Conservation (phyloP, 2,888 invertebrate genomes). For the Aphodius granarius region DNA sequence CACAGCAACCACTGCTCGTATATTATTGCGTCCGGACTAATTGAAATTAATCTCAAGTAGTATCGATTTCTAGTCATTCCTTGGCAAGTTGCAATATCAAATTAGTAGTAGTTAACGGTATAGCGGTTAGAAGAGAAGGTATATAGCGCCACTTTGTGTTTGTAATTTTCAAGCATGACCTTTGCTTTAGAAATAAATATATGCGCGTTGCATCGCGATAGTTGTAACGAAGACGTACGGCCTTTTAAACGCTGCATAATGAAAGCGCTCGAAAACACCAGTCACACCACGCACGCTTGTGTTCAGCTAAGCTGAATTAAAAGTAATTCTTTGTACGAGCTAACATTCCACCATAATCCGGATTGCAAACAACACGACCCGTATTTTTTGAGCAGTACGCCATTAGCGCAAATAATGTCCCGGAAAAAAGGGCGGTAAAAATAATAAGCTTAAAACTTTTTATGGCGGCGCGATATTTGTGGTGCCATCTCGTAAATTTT, state of each 20-base stretch:
- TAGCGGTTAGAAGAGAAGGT: not conserved
- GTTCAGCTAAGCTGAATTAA: slow-evolving; percentile 8
- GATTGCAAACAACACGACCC: not conserved
- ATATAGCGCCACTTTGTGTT: not conserved
- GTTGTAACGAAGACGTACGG: slow-evolving; percentile 12
- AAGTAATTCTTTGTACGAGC: not conserved
- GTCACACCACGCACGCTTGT: not conserved
- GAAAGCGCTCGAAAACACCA: not conserved
- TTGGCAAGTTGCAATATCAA: not conserved
- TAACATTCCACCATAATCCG: not conserved
- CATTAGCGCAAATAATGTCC: not conserved
- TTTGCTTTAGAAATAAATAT: not conserved
- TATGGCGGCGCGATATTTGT: not conserved
- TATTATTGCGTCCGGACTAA: not conserved
- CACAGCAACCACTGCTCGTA: not conserved
- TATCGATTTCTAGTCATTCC: not conserved
- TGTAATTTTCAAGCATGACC: not conserved
- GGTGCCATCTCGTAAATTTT: not conserved
- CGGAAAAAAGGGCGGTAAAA: not conserved
- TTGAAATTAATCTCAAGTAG: not conserved
- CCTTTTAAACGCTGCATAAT: slow-evolving; percentile 12
- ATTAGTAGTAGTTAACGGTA: no score
- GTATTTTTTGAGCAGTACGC: not conserved
- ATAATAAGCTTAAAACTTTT: not conserved
- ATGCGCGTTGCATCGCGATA: not conserved